phyloP scores from a whole-genome alignment of 2,888 invertebrate genomes.

The Nomada lathburiana region DNA sequence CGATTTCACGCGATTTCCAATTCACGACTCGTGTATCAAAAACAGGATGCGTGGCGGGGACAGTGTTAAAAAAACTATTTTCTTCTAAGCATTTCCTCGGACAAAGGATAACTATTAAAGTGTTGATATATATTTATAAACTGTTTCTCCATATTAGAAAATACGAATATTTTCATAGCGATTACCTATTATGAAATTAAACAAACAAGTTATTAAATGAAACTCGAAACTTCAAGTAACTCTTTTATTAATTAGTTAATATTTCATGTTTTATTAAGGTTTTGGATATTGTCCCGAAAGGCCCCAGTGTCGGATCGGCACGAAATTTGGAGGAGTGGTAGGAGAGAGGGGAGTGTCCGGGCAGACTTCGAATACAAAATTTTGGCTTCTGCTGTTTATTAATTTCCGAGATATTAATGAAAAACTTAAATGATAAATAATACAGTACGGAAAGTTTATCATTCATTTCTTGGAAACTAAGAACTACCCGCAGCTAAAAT shows the following conservation, averaged over 20 bases:
- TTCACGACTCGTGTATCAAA: no score
- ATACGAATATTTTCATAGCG: background rate
- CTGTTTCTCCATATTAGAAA: background rate
- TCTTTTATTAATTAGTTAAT: background rate
- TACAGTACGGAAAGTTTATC: background rate
- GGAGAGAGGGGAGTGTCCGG: no score
- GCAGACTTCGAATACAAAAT: no score
- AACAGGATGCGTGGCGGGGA: background rate
- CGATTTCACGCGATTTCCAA: no score
- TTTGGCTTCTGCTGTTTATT: background rate
- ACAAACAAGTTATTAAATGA: background rate
- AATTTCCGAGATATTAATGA: background rate
- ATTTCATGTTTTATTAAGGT: background rate
- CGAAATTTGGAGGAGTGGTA: no score
- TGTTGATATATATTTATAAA: background rate
- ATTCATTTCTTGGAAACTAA: background rate
- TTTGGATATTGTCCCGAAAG: background rate
- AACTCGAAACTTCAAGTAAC: background rate
- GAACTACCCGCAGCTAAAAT: background rate
- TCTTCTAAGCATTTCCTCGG: no score
- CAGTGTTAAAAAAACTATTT: no score
- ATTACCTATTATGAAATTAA: background rate
- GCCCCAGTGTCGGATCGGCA: no score
- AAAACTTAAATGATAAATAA: no score
- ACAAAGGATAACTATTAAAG: background rate